Base-by-base conservation (phyloP, 2,113 vertebrate genomes). In the Chinchilla lanigera region DNA sequence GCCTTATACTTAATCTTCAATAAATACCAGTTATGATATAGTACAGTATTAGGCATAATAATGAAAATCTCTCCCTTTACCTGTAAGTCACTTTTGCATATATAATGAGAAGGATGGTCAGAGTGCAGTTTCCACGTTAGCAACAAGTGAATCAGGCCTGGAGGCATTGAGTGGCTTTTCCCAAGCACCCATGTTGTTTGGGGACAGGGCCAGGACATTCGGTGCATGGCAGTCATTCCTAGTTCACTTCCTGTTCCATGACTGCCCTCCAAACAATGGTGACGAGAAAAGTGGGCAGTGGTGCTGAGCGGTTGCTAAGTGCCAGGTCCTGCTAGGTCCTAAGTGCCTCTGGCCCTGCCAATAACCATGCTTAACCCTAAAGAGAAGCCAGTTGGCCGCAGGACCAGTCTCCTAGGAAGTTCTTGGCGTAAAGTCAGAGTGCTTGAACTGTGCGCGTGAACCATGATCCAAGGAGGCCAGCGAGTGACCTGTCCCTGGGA, bases 391-490 rank as follows among this genome's bases (percentile, higher is more conserved):
- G 75, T 58, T 22, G 67, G 50, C 28, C 30, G n/a, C 4, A 22
- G 26, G 13, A 33, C 35, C 69, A 9, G 3, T 0, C 5, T 85
- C 78, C 26, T 14, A 44, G 3, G 61, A 86, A 26, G 73, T 22
- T 54, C 14, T 33, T 38, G 3, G 0, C 1, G 38, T 1, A 38
- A 35, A 67, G 33, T 26, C 47, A 2, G 0, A 0, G 30, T 2
- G 7, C 16, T 17, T 0, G 16, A 35, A 22, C 11, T 3, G 14
- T 0, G 6, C 1, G 8, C 1, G 11, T 9, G 8, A 7, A 2
- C 1, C 0, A 38, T 0, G 4, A 30, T 0, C 19, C 58, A 0
- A 11, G 67, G 28, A 17, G 4, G 0, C 8, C 19, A 10, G 0
- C 3, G 3, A 35, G 35, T 7, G 50, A 33, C 4, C 73, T 24